Percentiles rank a stretch among this genome's conserved stretches.
Conservation (phyloP, 2,888 invertebrate species). For the Calameuta pallipes region DNA sequence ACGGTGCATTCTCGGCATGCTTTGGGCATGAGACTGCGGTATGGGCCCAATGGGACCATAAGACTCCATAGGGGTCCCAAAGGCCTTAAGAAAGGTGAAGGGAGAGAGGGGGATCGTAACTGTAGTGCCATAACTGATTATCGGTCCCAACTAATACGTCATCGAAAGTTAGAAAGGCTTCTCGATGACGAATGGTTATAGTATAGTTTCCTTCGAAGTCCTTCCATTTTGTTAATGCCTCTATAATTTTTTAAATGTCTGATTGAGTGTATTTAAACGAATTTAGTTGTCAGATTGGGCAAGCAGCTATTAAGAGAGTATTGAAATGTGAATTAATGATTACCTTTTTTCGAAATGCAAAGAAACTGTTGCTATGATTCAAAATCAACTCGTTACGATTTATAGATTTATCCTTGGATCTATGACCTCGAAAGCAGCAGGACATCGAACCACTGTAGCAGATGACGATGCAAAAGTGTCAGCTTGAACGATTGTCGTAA, state of each 20-base stretch:
- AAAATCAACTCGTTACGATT: neutral
- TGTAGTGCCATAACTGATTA: constrained; percentile 1
- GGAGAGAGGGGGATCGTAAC: neutral
- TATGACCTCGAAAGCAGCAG: neutral
- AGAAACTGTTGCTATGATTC: neutral
- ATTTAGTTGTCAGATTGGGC: neutral
- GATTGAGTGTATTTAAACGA: neutral
- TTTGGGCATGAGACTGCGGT: constrained; percentile 14
- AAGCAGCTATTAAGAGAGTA: neutral
- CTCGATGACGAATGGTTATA: neutral
- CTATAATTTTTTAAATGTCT: neutral
- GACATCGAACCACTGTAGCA: neutral
- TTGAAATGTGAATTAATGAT: neutral
- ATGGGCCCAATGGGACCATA: neutral
- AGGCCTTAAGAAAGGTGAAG: neutral
- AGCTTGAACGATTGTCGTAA: neutral
- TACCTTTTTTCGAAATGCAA: neutral
- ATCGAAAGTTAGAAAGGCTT: constrained; percentile 6
- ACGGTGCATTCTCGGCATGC: constrained; percentile 26
- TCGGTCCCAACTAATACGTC: neutral
- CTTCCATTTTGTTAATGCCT: neutral
- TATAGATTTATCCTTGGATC: neutral
- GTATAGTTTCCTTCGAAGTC: neutral
- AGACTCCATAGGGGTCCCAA: neutral
- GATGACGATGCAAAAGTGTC: neutral